Conservation (phyloP, 2,797 vertebrate genomes). For the Gephyroberyx darwinii region DNA sequence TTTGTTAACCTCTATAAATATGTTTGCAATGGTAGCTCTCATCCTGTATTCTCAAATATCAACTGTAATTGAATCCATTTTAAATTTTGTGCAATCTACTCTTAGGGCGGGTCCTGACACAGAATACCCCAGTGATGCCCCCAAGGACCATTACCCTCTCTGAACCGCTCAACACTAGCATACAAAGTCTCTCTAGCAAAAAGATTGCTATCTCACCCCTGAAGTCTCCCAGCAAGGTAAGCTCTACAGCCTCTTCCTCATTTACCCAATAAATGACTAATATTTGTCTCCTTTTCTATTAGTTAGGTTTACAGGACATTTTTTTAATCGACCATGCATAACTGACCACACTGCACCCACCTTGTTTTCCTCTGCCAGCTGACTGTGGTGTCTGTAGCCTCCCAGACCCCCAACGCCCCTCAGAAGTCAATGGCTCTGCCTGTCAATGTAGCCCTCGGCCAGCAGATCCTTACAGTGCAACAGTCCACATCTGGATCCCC, state of each 20-base stretch:
- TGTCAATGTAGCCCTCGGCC: constrained; percentile 88
- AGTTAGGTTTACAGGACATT: too few relatives aligned
- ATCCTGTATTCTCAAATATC: too few relatives aligned
- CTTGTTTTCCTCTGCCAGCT: constrained; percentile 69
- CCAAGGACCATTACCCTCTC: constrained; percentile 90
- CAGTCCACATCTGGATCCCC: constrained; percentile 87
- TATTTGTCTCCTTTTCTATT: too few relatives aligned
- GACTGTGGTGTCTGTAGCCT: constrained; percentile 90
- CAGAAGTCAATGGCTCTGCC: constrained; percentile 89
- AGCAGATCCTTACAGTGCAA: constrained; percentile 91
- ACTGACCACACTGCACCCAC: neutral
- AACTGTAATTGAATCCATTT: too few relatives aligned
- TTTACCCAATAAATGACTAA: neutral
- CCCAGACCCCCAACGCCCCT: constrained; percentile 85
- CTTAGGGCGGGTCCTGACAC: constrained; percentile 92
- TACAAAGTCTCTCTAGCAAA: constrained; percentile 88
- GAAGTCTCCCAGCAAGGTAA: constrained; percentile 97
- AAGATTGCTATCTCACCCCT: constrained; percentile 99
- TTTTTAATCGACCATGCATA: too few relatives aligned
- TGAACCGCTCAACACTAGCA: constrained; percentile 85
- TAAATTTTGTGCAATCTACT: neutral
- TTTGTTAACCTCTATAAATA: neutral
- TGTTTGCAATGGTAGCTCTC: too few relatives aligned
- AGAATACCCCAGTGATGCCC: constrained; percentile 87
- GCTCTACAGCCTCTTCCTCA: neutral